phyloP scores from a whole-genome alignment of 2,113 vertebrate species.

The Scolopax mira region DNA sequence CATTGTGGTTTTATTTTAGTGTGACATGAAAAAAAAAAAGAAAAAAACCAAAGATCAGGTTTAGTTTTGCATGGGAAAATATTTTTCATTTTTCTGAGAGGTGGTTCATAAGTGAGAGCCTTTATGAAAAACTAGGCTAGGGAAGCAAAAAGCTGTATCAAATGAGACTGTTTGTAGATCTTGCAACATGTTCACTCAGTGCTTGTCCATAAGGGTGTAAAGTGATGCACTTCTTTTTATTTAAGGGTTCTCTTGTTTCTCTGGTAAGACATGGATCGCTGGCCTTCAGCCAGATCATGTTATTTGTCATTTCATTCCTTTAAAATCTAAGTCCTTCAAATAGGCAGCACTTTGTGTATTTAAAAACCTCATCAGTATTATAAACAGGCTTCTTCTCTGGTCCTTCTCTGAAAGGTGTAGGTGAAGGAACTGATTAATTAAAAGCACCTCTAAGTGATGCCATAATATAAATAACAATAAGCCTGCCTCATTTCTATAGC shows the following conservation, averaged over 20 bases:
- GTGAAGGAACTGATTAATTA: background rate
- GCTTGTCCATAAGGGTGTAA: background rate
- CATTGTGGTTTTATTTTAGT: background rate
- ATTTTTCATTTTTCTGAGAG: background rate
- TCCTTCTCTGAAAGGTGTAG: background rate
- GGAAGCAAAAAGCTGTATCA: background rate
- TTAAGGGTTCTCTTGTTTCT: background rate
- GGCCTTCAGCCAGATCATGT: background rate
- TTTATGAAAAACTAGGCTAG: background rate
- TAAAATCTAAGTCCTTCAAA: background rate
- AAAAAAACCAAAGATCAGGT: background rate
- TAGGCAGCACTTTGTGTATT: background rate
- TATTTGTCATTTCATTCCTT: background rate
- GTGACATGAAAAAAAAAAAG: background rate
- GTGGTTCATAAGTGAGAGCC: background rate
- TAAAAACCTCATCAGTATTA: background rate
- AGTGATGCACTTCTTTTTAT: background rate
- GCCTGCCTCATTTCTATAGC: background rate
- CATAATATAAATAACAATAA: background rate
- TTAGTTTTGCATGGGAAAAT: background rate
- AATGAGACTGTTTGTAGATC: background rate
- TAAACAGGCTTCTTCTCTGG: background rate
- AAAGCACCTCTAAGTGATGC: background rate
- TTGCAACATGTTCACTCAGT: background rate
- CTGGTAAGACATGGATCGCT: background rate